Percentiles rank a stretch among this genome's conserved stretches.
Conservation (phyloP, 2,888 invertebrate species). For the Muschampia plurimacula region DNA sequence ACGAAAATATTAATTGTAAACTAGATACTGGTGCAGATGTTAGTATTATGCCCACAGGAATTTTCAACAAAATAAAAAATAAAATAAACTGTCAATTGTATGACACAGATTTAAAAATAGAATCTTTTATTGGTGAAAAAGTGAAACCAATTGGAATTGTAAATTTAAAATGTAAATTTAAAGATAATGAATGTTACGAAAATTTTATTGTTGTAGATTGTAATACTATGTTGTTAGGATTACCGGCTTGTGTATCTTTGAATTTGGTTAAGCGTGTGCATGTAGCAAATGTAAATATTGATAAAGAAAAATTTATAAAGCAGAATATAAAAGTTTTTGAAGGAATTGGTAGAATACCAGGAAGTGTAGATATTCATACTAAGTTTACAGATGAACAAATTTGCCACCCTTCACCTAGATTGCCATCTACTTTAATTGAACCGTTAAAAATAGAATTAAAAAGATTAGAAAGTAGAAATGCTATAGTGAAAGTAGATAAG, state of each 20-base stretch:
- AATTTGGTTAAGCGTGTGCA: not conserved
- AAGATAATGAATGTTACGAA: not conserved
- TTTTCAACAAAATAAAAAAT: not conserved
- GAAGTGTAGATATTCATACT: not conserved
- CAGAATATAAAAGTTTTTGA: constrained; percentile 1
- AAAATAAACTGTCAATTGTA: not conserved
- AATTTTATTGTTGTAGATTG: not conserved
- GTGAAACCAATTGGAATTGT: not conserved
- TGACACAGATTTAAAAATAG: constrained; percentile 6
- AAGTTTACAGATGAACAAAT: not conserved
- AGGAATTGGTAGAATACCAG: not conserved
- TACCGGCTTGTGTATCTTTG: not conserved
- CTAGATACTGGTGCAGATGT: not conserved
- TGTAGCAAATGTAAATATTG: not conserved
- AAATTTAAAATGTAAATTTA: not conserved
- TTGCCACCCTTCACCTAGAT: constrained; percentile 1
- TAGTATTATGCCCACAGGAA: not conserved
- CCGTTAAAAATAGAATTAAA: not conserved
- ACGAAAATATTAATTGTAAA: constrained; percentile 2
- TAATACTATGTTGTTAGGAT: not conserved
- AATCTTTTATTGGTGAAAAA: constrained; percentile 2
- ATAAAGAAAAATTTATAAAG: not conserved
- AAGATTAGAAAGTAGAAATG: constrained; percentile 3
- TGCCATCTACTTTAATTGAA: not conserved
- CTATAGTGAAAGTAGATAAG: not conserved